These are phyloP conservation scores for Neostethus bicornis DNA, from an alignment of 2,797 vertebrate genomes.

Conservation along the genomic window DNA sequence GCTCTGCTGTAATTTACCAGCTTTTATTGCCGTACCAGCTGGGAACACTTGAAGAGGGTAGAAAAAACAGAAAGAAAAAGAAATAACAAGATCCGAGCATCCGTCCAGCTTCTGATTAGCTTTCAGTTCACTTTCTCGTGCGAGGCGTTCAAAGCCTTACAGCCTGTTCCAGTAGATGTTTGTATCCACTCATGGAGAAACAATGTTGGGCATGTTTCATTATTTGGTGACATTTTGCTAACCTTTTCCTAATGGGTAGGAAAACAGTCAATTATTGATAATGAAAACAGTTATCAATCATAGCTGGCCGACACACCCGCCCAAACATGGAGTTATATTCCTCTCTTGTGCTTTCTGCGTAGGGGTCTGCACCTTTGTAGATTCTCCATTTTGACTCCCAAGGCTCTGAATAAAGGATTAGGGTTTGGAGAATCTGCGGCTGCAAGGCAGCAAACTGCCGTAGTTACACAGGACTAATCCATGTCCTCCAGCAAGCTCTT, in stretches of 20 bases:
- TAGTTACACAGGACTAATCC: slow-evolving; percentile 61
- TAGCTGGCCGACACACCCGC: not conserved
- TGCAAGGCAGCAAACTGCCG: slow-evolving; percentile 41
- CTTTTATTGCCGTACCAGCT: slow-evolving; percentile 49
- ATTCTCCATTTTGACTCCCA: slow-evolving; percentile 27
- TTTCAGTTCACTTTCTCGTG: slow-evolving; percentile 20
- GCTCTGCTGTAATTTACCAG: slow-evolving; percentile 29
- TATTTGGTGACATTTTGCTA: slow-evolving; percentile 16
- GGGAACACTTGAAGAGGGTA: slow-evolving; percentile 35
- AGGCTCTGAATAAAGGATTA: slow-evolving; percentile 46
- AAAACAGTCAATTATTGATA: slow-evolving; percentile 20
- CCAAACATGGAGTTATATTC: not conserved
- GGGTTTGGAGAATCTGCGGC: slow-evolving; percentile 40
- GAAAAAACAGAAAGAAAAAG: not conserved
- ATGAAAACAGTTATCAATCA: slow-evolving; percentile 9
- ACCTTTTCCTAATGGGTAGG: slow-evolving; percentile 6
- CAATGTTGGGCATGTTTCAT: not conserved
- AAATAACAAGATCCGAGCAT: slow-evolving; percentile 15
- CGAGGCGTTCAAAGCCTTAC: slow-evolving; percentile 1
- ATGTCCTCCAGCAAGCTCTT: slow-evolving; percentile 66
- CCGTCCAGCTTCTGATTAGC: slow-evolving; percentile 20
- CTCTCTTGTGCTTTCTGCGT: not conserved
- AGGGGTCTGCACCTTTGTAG: slow-evolving; percentile 14
- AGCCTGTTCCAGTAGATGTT: slow-evolving; percentile 11
- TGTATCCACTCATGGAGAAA: not conserved